A percentile compares a stretch with the other conserved stretches of the same genome.
phyloP scores from a whole-genome alignment of 2,113 vertebrate species.

The Loxodonta africana region DNA sequence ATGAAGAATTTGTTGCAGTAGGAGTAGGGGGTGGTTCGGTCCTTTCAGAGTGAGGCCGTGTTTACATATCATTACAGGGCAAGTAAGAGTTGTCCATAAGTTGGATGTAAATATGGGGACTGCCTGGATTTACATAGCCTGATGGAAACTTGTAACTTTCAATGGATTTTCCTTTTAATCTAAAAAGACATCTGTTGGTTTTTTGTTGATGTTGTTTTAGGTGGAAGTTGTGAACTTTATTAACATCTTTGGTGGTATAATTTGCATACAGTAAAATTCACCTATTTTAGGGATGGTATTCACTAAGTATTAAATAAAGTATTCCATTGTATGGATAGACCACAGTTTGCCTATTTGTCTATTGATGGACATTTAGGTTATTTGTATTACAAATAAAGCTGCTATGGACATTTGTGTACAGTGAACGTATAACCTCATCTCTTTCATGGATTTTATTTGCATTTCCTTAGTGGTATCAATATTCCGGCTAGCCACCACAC shows the following conservation, averaged over 20 bases:
- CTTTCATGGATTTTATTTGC: conserved; percentile 28
- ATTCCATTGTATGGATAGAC: neutral
- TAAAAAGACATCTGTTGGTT: neutral
- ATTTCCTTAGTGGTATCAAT: neutral
- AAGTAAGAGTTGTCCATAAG: too few species aligned
- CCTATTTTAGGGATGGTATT: neutral
- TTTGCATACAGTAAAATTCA: neutral
- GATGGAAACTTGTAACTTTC: neutral
- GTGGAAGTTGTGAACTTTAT: neutral
- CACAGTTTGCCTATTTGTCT: neutral
- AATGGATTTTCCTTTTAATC: conserved; percentile 3
- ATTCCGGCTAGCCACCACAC: too few species aligned
- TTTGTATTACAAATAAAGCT: neutral
- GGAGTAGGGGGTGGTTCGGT: too few species aligned
- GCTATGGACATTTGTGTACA: neutral
- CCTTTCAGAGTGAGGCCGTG: too few species aligned
- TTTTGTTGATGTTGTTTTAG: conserved; percentile 17
- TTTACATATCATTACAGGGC: too few species aligned
- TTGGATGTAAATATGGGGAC: too few species aligned
- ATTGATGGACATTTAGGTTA: neutral
- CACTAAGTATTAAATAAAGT: neutral
- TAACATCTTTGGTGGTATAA: neutral
- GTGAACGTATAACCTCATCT: neutral
- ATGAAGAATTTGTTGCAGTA: too few species aligned
- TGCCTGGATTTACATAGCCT: neutral